A percentile compares a stretch with the other conserved stretches of the same genome.
Conservation (phyloP, 2,113 vertebrate genomes). For the Pteropus alecto region DNA sequence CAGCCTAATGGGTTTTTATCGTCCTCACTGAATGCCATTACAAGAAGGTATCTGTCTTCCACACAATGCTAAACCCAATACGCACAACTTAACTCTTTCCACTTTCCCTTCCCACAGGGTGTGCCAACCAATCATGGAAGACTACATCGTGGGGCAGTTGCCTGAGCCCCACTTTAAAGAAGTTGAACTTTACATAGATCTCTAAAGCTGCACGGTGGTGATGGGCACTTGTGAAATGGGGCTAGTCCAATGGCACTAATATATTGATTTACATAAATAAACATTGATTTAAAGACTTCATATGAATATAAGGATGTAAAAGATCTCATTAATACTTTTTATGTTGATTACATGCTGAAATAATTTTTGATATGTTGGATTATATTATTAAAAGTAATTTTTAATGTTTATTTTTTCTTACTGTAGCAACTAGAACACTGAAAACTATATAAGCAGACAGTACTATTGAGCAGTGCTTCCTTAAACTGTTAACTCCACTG, state of each 20-base stretch:
- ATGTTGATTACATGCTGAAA: neutral
- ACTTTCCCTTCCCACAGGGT: too few relatives aligned
- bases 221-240: neutral
- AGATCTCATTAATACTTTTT: neutral
- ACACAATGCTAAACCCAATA: neutral
- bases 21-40: neutral
- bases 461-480: neutral
- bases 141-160: fast-evolving
- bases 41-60: neutral
- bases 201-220: neutral
- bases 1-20: neutral
- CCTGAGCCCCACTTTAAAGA: neutral
- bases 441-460: neutral
- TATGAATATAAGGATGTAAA: neutral
- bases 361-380: neutral
- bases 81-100: neutral
- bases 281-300: neutral
- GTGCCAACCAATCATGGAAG: fast-evolving
- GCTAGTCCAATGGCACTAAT: too few relatives aligned
- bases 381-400: neutral
- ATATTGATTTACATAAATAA: neutral
- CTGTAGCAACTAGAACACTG: neutral
- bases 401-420: neutral
- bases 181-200: neutral
- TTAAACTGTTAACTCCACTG: neutral